Conservation (phyloP, 2,888 invertebrate genomes). For the Hirtodrosophila confusa region DNA sequence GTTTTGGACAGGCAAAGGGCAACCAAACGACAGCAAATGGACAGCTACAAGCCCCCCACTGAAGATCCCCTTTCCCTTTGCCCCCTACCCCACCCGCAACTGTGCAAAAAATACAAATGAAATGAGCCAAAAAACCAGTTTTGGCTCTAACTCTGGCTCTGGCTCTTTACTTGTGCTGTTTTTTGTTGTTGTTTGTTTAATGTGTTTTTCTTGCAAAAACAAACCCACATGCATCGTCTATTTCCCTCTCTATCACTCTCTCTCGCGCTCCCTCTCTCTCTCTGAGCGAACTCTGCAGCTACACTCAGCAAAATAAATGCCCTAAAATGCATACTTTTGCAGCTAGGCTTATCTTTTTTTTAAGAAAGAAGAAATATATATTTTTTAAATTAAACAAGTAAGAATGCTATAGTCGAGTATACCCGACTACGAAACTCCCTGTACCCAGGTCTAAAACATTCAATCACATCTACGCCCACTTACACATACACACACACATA, state of each 20-base stretch:
- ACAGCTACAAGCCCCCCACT: not conserved
- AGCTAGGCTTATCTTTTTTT: too few species aligned
- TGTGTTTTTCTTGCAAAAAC: constrained; percentile 64
- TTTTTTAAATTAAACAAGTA: too few species aligned
- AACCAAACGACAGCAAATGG: not conserved
- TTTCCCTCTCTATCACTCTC: constrained; percentile 6
- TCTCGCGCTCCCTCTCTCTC: constrained; percentile 1
- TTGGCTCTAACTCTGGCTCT: constrained; percentile 47
- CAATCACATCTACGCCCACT: too few species aligned
- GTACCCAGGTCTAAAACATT: too few species aligned
- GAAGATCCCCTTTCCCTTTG: too few species aligned
- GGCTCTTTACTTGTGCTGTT: constrained; percentile 42
- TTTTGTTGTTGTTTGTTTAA: constrained; percentile 35
- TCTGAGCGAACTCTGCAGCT: not conserved
- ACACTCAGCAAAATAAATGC: too few species aligned
- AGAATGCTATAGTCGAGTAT: too few species aligned
- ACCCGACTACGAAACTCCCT: too few species aligned
- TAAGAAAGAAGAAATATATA: too few species aligned
- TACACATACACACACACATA: too few species aligned
- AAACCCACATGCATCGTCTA: constrained; percentile 68
- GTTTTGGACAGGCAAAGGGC: constrained; percentile 33
- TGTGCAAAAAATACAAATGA: constrained; percentile 29
- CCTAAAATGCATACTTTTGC: too few species aligned
- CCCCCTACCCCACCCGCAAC: not conserved
- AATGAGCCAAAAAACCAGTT: constrained; percentile 66